A percentile compares a stretch with the other conserved stretches of the same genome.
These are phyloP conservation scores for Hydraecia micacea DNA, from an alignment of 2,888 invertebrate species.

Conservation along the genomic window DNA sequence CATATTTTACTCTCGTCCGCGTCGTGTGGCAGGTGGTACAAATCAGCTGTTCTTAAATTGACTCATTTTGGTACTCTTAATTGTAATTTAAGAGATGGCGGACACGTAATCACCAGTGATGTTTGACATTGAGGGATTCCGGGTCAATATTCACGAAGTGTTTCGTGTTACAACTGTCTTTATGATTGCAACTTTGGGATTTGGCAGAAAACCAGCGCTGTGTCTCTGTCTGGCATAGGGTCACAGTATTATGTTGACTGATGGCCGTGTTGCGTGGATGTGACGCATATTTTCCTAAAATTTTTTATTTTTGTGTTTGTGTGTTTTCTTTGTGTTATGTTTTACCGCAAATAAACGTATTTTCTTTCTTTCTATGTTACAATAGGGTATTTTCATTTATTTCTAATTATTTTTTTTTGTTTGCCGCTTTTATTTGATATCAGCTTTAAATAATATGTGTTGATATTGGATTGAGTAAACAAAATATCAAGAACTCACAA, in stretches of 20 bases:
- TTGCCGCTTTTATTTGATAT: not conserved
- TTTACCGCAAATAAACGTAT: not conserved
- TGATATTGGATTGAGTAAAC: not conserved
- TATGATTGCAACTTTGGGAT: not conserved
- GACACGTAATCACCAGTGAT: conserved; percentile 40
- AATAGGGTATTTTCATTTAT: not conserved
- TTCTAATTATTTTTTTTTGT: not conserved
- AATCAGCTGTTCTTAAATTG: conserved; percentile 61
- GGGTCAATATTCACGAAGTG: conserved; percentile 9
- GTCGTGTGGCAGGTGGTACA: conserved; percentile 51
- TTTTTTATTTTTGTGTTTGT: not conserved
- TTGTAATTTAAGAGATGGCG: conserved; percentile 52
- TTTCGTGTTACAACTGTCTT: not conserved
- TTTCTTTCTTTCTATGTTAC: not conserved
- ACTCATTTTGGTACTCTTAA: conserved; percentile 60
- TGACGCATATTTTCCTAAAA: not conserved
- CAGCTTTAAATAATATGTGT: not conserved
- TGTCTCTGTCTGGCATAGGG: not conserved
- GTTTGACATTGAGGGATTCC: conserved; percentile 45
- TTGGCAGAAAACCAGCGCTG: not conserved
- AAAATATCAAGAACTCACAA: conserved; percentile 6
- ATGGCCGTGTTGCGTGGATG: not conserved
- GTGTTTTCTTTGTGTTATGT: not conserved
- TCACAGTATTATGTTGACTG: not conserved
- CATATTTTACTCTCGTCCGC: conserved; percentile 9